Evolutionary conservation across 1,140 invertebrate genomes (phyloP).

Genomic region (Rhagoletis zephyria): DNA sequence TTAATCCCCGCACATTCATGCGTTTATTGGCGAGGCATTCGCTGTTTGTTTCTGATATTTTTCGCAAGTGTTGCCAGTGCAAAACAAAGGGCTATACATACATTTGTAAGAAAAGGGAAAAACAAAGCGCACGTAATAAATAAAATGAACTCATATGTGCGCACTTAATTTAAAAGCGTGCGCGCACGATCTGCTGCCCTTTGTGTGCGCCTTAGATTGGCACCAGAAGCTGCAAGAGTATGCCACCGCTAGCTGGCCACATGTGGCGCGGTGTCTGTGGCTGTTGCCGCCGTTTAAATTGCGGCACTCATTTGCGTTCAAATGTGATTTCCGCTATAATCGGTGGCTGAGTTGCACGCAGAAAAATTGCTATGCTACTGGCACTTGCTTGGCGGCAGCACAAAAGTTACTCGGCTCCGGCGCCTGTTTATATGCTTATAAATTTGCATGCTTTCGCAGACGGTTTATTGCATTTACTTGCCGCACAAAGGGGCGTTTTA

Average conservation of each 20-base stretch:
- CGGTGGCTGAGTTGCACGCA: not conserved
- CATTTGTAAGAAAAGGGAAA: not conserved
- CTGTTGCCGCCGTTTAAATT: conserved; percentile 34
- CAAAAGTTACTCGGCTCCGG: not conserved
- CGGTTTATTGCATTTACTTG: conserved; percentile 27
- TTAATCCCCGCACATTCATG: conserved; percentile 15
- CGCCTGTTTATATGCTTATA: conserved; percentile 36
- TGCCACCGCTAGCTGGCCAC: not conserved
- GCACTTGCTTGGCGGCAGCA: not conserved
- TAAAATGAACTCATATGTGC: conserved; percentile 43
- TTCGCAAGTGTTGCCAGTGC: not conserved
- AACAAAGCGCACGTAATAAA: not conserved
- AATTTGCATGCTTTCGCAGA: conserved; percentile 32
- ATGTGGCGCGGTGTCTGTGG: conserved; percentile 32
- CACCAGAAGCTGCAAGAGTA: not conserved
- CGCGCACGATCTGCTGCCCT: not conserved
- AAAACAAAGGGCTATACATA: not conserved
- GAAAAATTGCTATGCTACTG: conserved; percentile 9
- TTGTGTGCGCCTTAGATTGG: not conserved
- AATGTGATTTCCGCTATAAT: conserved; percentile 48
- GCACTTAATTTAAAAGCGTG: conserved; percentile 40
- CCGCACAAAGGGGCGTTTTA: conserved; percentile 12
- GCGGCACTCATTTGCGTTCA: conserved; percentile 42
- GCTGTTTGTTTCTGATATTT: not conserved
- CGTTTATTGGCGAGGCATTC: not conserved